Conservation (phyloP, 2,888 invertebrate genomes). For the Lepidocyrtinus sp. region DNA sequence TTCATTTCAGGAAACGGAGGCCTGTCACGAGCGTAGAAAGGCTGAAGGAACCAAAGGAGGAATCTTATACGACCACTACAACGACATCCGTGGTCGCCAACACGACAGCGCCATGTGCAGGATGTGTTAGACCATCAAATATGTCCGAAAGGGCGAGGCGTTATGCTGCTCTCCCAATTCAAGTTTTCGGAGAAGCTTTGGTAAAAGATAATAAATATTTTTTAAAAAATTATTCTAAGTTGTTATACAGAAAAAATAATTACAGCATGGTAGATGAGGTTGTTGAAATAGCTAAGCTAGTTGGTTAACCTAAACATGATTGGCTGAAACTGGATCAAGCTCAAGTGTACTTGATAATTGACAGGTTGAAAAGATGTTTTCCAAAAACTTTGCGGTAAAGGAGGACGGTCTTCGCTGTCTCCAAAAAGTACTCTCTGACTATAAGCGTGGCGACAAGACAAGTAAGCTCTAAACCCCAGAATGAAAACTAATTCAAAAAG, state of each 20-base stretch:
- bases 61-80: neutral
- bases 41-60: conserved; percentile 47
- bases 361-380: conserved; percentile 91
- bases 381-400: conserved; percentile 90
- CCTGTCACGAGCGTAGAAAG: conserved; percentile 58
- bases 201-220: conserved; percentile 78
- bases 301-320: no score
- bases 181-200: conserved; percentile 91
- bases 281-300: no score
- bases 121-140: conserved; percentile 66
- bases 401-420: conserved; percentile 87
- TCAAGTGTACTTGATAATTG: conserved; percentile 36
- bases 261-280: no score
- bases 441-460: conserved; percentile 68
- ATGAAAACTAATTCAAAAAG: conserved; percentile 21
- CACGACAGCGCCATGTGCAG: conserved; percentile 31
- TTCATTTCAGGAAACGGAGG: conserved; percentile 58
- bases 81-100: conserved; percentile 12
- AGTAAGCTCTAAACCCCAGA: conserved; percentile 60
- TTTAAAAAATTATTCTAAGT: neutral
- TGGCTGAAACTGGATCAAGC: neutral
- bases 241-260: conserved; percentile 27
- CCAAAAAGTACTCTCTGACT: conserved; percentile 75
- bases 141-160: conserved; percentile 69
- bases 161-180: conserved; percentile 89